Evolutionary conservation across 2,888 invertebrate species (phyloP).

Genomic region (Lasius platythorax): DNA sequence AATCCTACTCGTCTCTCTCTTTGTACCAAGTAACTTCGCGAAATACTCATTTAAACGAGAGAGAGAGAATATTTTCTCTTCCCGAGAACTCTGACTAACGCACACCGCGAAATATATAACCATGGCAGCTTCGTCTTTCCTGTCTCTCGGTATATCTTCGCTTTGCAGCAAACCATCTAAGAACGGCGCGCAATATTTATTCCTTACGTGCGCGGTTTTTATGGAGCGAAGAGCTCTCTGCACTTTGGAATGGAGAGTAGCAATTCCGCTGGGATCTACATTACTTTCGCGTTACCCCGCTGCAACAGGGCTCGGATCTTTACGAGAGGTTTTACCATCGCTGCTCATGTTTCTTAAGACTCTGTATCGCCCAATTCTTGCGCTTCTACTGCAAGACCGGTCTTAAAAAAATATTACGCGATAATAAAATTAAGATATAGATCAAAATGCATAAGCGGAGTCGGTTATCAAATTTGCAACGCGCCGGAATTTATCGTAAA

Average conservation of each 20-base stretch:
- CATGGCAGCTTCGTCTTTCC: not conserved
- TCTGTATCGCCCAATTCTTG: constrained; percentile 29
- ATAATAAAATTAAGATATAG: not conserved
- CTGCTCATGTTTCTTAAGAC: constrained; percentile 41
- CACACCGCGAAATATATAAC: constrained; percentile 1
- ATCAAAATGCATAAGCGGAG: not conserved
- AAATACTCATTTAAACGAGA: not conserved
- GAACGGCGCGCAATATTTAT: constrained; percentile 24
- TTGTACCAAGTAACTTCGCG: not conserved
- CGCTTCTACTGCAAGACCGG: not conserved
- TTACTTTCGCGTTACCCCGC: constrained; percentile 12
- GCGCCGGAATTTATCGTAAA: not conserved
- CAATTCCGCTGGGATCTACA: constrained; percentile 29
- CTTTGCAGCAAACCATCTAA: not conserved
- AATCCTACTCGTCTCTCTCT: constrained; percentile 14
- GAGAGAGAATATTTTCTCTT: constrained; percentile 5
- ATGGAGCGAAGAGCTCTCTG: not conserved
- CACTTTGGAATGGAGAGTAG: constrained; percentile 2
- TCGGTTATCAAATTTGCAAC: not conserved
- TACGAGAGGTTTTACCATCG: constrained; percentile 36
- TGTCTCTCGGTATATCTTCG: constrained; percentile 3
- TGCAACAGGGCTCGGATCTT: constrained; percentile 29
- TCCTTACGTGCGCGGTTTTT: constrained; percentile 26
- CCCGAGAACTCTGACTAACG: not conserved
- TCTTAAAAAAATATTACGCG: not conserved